Conservation (phyloP, 2,888 invertebrate genomes). For the Doris montereyensis region DNA sequence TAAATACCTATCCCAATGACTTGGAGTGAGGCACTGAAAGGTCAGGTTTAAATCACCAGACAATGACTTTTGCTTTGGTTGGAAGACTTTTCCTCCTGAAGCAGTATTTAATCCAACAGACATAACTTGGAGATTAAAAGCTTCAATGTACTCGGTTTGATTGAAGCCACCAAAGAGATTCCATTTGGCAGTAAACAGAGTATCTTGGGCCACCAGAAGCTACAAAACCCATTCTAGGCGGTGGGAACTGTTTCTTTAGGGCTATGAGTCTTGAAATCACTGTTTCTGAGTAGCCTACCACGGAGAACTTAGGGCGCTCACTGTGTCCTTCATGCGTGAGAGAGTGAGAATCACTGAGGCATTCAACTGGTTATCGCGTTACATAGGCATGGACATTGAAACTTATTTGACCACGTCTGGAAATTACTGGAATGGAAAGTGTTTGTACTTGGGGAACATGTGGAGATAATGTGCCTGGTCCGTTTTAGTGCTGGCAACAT, state of each 20-base stretch:
- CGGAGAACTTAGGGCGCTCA: background rate
- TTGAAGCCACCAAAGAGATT: background rate
- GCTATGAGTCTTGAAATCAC: background rate
- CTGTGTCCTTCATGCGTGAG: background rate
- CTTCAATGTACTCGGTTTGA: background rate
- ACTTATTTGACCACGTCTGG: background rate
- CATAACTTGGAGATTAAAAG: background rate
- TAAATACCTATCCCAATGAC: too few relatives aligned
- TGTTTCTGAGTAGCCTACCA: background rate
- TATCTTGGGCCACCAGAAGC: conserved; percentile 13
- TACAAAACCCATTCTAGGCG: background rate
- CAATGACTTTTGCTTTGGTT: conserved; percentile 12
- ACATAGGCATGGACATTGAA: background rate
- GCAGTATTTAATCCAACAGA: conserved; percentile 18
- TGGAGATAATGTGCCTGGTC: background rate
- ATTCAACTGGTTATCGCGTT: too few relatives aligned
- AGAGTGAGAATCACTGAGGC: background rate
- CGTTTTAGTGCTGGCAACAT: too few relatives aligned
- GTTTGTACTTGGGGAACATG: background rate
- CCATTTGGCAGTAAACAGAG: background rate
- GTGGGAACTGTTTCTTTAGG: too few relatives aligned
- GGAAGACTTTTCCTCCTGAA: conserved; percentile 27
- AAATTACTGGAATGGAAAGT: background rate
- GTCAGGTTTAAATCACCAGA: conserved; percentile 5
- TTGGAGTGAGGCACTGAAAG: too few relatives aligned